A percentile compares a stretch with the other conserved stretches of the same genome.
Evolutionary conservation across 2,888 invertebrate genomes (phyloP).

Genomic region (Rhagium mordax): DNA sequence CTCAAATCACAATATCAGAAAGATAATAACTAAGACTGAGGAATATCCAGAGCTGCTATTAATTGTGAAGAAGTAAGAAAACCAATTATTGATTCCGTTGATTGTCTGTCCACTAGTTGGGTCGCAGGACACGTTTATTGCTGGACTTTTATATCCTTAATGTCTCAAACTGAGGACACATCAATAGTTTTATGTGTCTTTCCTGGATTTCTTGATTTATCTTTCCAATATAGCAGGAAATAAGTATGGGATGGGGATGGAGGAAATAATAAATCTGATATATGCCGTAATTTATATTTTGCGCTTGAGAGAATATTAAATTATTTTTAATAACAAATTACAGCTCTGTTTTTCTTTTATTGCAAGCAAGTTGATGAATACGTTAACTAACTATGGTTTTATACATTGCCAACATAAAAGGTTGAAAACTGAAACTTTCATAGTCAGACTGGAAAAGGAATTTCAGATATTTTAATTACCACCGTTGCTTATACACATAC

Average conservation of each 20-base stretch:
- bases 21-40: background rate
- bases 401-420: too few species aligned
- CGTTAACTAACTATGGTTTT: too few species aligned
- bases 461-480: too few species aligned
- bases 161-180: constrained; percentile 52
- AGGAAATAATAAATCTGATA: constrained; percentile 43
- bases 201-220: constrained; percentile 55
- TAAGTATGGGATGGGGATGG: constrained; percentile 33
- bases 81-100: constrained; percentile 30
- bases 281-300: constrained; percentile 22
- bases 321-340: constrained; percentile 15
- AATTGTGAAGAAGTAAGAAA: constrained; percentile 27
- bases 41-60: constrained; percentile 20
- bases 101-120: constrained; percentile 34
- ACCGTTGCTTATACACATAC: too few species aligned
- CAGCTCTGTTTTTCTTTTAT: background rate
- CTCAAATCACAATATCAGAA: too few species aligned
- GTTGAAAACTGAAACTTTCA: too few species aligned
- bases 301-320: constrained; percentile 15
- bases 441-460: too few species aligned
- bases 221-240: constrained; percentile 54
- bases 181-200: constrained; percentile 57
- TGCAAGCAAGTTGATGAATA: background rate
- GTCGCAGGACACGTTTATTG: constrained; percentile 49
- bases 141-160: constrained; percentile 53